phyloP scores from a whole-genome alignment of 2,797 vertebrate genomes.

The Naso thynnoides region DNA sequence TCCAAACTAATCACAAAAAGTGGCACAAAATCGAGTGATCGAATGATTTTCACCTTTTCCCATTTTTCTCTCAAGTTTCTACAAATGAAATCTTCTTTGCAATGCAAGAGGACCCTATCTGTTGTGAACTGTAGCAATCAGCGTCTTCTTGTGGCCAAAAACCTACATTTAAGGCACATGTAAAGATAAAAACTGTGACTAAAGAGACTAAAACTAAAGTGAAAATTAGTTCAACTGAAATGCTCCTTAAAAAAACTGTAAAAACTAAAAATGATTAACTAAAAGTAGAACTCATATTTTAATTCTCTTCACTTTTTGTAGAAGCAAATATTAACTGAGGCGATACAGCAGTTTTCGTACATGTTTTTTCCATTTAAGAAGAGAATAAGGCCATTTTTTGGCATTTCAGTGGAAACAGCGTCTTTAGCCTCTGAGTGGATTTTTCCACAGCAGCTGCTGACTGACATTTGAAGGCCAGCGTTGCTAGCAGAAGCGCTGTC shows the following conservation, averaged over 20 bases:
- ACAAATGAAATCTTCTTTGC: neutral
- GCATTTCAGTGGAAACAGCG: slow-evolving; percentile 6
- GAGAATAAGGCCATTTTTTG: neutral
- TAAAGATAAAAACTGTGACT: neutral
- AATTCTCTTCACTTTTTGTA: neutral
- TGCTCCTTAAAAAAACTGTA: neutral
- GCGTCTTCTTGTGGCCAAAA: no score
- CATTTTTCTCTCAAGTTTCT: neutral
- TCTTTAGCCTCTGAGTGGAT: neutral
- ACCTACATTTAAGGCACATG: neutral
- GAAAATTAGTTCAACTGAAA: neutral
- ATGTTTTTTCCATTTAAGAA: slow-evolving; percentile 10
- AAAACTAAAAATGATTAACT: neutral
- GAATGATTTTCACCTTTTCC: neutral
- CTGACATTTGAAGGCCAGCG: neutral
- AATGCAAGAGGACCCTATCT: neutral
- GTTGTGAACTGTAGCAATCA: neutral
- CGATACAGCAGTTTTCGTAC: neutral
- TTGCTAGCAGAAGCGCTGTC: neutral
- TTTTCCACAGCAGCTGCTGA: slow-evolving; percentile 12
- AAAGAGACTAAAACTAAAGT: no score
- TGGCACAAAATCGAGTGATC: neutral
- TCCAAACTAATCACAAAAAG: neutral
- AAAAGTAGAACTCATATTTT: neutral
- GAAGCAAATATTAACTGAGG: neutral